Conservation (phyloP, 1,140 invertebrate species). For the Lerema accius region DNA sequence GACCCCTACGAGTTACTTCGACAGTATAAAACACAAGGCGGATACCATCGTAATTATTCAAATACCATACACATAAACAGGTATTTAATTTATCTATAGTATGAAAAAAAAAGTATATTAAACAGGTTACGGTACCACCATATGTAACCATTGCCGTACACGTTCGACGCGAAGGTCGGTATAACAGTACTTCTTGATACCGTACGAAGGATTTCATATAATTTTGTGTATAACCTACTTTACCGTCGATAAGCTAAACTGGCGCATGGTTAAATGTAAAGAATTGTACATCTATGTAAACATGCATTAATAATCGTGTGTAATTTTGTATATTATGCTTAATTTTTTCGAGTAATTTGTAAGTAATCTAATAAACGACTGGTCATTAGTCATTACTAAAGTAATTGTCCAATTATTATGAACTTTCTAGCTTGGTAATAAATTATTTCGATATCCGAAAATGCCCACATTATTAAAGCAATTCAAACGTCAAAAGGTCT, state of each 20-base stretch:
- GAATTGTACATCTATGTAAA: too few species aligned
- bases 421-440: background rate
- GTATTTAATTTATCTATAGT: too few species aligned
- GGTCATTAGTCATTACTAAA: too few species aligned
- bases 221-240: background rate
- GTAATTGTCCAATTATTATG: too few species aligned
- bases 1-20: too few species aligned
- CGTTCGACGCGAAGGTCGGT: background rate
- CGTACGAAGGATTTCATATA: background rate
- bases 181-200: background rate
- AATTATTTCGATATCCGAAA: background rate
- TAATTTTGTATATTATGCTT: too few species aligned
- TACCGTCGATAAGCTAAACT: background rate
- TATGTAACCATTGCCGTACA: background rate
- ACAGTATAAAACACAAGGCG: too few species aligned
- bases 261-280: background rate
- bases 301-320: too few species aligned
- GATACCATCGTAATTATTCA: too few species aligned
- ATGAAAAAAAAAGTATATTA: background rate
- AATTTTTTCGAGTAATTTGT: too few species aligned
- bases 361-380: too few species aligned
- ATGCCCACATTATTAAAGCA: constrained; percentile 5
- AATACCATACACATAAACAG: too few species aligned
- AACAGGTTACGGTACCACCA: background rate
- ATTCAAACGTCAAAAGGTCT: constrained; percentile 25